Conservation (phyloP, 2,797 vertebrate species). For the Enteromius viviparus region DNA sequence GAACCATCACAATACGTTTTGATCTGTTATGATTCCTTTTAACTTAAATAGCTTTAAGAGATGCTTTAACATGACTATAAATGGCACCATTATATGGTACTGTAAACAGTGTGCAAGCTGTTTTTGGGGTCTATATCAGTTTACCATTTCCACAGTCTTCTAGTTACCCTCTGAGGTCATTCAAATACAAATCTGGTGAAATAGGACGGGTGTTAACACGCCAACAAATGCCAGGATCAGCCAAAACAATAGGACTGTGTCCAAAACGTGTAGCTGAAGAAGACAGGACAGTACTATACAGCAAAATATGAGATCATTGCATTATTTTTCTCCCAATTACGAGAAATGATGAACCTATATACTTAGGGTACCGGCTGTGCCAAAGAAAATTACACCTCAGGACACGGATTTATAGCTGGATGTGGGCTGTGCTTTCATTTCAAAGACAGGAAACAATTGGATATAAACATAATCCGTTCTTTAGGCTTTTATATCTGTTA, state of each 20-base stretch:
- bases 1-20: background rate
- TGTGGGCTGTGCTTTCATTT: background rate
- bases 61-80: background rate
- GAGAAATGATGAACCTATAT: background rate
- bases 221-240: background rate
- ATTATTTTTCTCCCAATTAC: background rate
- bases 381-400: background rate
- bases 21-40: background rate
- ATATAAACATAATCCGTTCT: slow-evolving; percentile 1
- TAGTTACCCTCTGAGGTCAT: background rate
- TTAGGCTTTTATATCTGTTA: background rate
- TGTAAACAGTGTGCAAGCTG: background rate
- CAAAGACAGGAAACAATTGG: slow-evolving; percentile 5
- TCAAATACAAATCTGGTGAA: background rate
- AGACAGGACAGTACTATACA: background rate
- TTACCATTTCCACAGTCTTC: background rate
- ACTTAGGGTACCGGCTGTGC: background rate
- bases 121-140: background rate
- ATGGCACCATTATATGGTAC: background rate
- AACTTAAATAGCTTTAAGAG: background rate
- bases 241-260: slow-evolving; percentile 22
- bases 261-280: background rate
- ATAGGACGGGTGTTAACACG: background rate
- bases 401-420: slow-evolving; percentile 7
- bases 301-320: background rate